These are phyloP conservation scores for Octonoba sinensis DNA, from an alignment of 2,888 invertebrate genomes.

Conservation along the genomic window DNA sequence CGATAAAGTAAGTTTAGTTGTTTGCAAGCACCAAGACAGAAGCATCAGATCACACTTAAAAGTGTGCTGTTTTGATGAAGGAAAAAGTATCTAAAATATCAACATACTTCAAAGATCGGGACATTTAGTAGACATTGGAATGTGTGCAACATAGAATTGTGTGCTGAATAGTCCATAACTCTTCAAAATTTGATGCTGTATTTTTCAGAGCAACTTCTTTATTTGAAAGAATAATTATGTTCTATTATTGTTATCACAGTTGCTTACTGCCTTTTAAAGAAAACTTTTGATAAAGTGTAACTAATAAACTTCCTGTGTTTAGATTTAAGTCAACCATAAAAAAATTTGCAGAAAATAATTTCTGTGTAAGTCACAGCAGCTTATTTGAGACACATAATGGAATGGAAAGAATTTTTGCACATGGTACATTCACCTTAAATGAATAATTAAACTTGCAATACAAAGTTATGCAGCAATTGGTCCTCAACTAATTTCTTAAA, in stretches of 20 bases:
- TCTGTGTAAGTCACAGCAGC: too few relatives aligned
- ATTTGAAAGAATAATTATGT: too few relatives aligned
- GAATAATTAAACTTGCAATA: slow-evolving; percentile 24
- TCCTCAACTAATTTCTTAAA: slow-evolving; percentile 42
- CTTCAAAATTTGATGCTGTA: slow-evolving; percentile 32
- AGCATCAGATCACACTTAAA: slow-evolving; percentile 57
- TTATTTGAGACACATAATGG: not conserved
- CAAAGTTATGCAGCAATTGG: slow-evolving; percentile 36
- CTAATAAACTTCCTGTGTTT: too few relatives aligned
- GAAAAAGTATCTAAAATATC: slow-evolving; percentile 38
- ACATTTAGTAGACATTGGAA: slow-evolving; percentile 33
- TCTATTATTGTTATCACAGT: slow-evolving; percentile 45
- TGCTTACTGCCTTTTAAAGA: slow-evolving; percentile 41
- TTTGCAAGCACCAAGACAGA: slow-evolving; percentile 65
- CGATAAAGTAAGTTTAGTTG: slow-evolving; percentile 62
- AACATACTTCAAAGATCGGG: slow-evolving; percentile 26
- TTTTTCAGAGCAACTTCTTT: slow-evolving; percentile 22
- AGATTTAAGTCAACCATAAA: too few relatives aligned
- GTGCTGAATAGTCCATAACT: slow-evolving; percentile 44
- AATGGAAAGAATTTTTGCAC: slow-evolving; percentile 54
- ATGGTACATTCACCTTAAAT: slow-evolving; percentile 44
- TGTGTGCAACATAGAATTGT: slow-evolving; percentile 54
- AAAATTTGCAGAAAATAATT: too few relatives aligned
- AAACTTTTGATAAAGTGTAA: slow-evolving; percentile 4
- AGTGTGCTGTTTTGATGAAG: slow-evolving; percentile 40